A percentile compares a stretch with the other conserved stretches of the same genome.
These are phyloP conservation scores for Eclectus roratus DNA, from an alignment of 2,113 vertebrate genomes.

Conservation along the genomic window DNA sequence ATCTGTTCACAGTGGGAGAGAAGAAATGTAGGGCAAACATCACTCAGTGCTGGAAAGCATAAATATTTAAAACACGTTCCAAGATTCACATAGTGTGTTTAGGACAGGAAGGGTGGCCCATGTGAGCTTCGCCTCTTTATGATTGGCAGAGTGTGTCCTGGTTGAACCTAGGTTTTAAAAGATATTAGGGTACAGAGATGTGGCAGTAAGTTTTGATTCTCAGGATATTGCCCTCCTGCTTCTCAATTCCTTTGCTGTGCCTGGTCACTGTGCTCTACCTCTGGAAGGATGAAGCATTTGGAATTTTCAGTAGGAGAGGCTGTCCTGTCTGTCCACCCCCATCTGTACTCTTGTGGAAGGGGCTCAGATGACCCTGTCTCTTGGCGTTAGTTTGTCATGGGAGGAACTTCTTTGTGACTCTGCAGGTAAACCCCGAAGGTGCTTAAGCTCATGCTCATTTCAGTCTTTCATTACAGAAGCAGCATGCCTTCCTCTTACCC, in stretches of 20 bases:
- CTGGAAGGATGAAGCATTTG: not conserved
- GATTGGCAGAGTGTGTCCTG: not conserved
- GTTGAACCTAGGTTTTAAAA: not conserved
- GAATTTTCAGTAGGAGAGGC: not conserved
- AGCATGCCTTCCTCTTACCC: not conserved
- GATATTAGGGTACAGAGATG: not conserved
- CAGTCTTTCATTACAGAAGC: not conserved
- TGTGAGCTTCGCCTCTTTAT: not conserved
- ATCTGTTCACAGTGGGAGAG: rapidly evolving
- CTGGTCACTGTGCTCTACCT: not conserved
- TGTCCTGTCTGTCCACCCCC: not conserved
- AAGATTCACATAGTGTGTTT: not conserved
- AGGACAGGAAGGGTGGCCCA: not conserved
- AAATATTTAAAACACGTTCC: not conserved
- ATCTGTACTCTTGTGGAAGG: not conserved
- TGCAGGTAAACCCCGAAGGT: not conserved
- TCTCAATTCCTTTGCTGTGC: not conserved
- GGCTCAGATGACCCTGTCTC: not conserved
- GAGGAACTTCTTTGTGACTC: not conserved
- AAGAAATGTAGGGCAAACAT: constrained; percentile 2
- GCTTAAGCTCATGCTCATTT: not conserved
- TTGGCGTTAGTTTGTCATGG: not conserved
- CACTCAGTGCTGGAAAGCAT: not conserved
- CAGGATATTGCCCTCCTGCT: not conserved
- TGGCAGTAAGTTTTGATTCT: not conserved